Base-by-base conservation (phyloP, 2,797 vertebrate genomes). In the Sebastes diaconus region DNA sequence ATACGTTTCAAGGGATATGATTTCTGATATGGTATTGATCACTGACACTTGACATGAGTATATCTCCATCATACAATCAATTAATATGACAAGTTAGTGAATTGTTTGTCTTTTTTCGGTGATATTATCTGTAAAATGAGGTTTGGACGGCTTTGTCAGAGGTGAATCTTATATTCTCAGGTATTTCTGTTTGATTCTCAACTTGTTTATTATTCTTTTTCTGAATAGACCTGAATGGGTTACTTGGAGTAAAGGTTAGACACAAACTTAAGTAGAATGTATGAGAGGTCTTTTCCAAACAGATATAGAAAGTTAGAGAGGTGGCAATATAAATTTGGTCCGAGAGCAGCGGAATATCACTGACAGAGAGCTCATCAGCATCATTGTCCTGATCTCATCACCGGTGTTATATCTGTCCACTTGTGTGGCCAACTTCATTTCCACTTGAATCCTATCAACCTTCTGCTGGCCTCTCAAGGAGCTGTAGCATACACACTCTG, bases 391-490 rank as follows among this genome's bases (percentile, higher is more conserved):
- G 89, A 93, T 94, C 92, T 92, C 75, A 58, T 91, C 84, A 85
- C 91, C 85, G 80, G 88, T 88, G 84, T 94, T 92, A 81, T 83
- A 82, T 84, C 68, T 93, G 91, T 93, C 92, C 95, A 95, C 93
- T 93, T 68, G 88, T 95, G 94, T 93, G 92, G 92, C 95, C 91
- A 93, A 96, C 95, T 96, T 96, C 95, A 96, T 96, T 97, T 97
- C 95, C 96, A 96, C 95, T 97, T 97, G 95, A 96, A 96, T 97
- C 97, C 96, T 95, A 96, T 96, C 97, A 96, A 95, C 93, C 95
- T 93, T 95, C 95, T 90, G 79, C 93, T 94, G 93, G 92, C 95
- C 95, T 96, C 89, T 94, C 91, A 94, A 90, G 91, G 93, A 96
- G 96, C 96, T 94, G 18, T 24, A 94, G 95, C 93, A 94, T 92